Conservation (phyloP, 2,113 vertebrate genomes). For the Neopipo cinnamomea region DNA sequence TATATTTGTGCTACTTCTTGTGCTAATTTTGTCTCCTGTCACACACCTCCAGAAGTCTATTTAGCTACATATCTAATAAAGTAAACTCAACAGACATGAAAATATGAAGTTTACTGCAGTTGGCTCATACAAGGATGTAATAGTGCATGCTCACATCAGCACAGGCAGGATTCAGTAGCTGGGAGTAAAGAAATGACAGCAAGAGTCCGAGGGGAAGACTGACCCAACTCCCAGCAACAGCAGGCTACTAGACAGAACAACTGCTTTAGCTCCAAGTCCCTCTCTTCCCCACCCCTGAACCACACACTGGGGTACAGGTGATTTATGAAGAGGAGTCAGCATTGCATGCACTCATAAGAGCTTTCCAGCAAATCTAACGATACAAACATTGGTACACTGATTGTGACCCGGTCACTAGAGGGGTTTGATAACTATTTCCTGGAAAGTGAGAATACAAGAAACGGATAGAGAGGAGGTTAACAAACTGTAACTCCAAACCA, state of each 20-base stretch:
- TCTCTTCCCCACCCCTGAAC: not conserved
- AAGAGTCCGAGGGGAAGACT: not conserved
- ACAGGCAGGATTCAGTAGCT: not conserved
- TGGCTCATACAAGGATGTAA: not conserved
- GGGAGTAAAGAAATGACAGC: not conserved
- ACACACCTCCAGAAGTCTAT: not conserved
- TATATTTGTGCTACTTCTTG: not conserved
- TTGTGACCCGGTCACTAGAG: not conserved
- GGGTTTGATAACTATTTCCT: not conserved
- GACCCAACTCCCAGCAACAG: not conserved
- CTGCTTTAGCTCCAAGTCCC: not conserved
- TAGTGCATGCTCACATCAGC: not conserved
- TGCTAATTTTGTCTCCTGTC: not conserved
- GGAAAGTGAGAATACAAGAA: not conserved
- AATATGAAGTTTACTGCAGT: not conserved
- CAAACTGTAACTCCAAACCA: slow-evolving; percentile 10
- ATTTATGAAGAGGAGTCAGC: not conserved
- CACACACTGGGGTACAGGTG: too few species aligned
- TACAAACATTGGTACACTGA: not conserved
- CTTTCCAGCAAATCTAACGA: not conserved
- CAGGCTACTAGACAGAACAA: not conserved
- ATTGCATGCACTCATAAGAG: not conserved
- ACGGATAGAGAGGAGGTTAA: not conserved
- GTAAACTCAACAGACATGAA: not conserved
- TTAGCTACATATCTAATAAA: not conserved